Evolutionary conservation across 1,140 invertebrate species (phyloP), one percentile per base, ranked within the genome.

Genomic region (Papilio glaucus): DNA sequence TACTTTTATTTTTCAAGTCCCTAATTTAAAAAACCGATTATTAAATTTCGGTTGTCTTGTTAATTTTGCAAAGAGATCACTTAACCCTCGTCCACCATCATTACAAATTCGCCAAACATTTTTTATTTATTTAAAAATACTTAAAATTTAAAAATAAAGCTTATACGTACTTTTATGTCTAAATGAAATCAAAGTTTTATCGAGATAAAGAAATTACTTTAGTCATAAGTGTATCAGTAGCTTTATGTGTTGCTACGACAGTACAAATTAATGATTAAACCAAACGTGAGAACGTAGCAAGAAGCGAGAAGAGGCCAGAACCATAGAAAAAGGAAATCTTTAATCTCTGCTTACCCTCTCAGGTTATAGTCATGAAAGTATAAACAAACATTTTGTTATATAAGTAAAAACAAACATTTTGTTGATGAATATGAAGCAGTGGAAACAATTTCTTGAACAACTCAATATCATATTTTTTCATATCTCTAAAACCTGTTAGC

Each of bases 1-100:
- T 72, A 73, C 76, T 77, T 78, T 69, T 82, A 81, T 80, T 78
- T 79, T 53, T 72, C 81, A 83, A 76, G 72, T 73, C 63, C 63
- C 74, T 80, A 85, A 73, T 78, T 79, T 24, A 45, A 18, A 45
- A 53, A 53, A 24, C 72, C 67, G 62, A 72, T 65, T 62, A 78
- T 72, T 72, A 81, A 73, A 72, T 79, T 81, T 78, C 72, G 76
- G 72, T 78, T 71, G 49, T 39, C 74, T 75, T 45, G 71, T 62
- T 63, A 65, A 33, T 69, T 49, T 53, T 21, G 37, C 61, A 63
- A 6, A 69, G 65, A 68, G 67, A 69, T 69, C 67, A 69, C 67
- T 69, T 53, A 37, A 69, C 42, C 15, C 26, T 41, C 65, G 41
- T 49, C 24, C 13, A 53, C 42, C 37, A 21, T 39, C 37, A 21